Percentiles rank a stretch among this genome's conserved stretches.
These are phyloP conservation scores for Cephus pygmeus DNA, from an alignment of 2,888 invertebrate genomes.

Conservation along the genomic window DNA sequence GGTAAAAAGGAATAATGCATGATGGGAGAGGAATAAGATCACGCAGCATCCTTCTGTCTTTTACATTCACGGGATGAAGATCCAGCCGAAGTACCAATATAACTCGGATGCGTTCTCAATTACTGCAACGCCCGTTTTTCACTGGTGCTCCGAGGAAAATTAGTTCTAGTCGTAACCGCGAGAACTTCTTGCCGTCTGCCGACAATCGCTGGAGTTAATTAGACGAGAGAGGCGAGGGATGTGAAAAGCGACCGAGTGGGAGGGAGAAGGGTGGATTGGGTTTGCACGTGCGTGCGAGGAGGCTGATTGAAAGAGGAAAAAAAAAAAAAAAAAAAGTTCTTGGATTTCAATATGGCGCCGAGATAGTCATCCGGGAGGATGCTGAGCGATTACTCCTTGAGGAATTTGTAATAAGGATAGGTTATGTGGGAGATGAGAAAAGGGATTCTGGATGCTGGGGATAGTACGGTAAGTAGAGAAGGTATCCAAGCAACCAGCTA, in stretches of 20 bases:
- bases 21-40: neutral
- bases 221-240: constrained; percentile 32
- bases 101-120: constrained; percentile 19
- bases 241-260: neutral
- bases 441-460: neutral
- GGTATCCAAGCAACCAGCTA: neutral
- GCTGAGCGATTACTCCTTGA: neutral
- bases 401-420: neutral
- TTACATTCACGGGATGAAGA: neutral
- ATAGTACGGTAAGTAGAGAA: neutral
- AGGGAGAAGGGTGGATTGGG: neutral
- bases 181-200: constrained; percentile 30
- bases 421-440: neutral
- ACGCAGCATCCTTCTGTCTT: neutral
- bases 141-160: constrained; percentile 27
- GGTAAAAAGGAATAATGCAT: neutral
- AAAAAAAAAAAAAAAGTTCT: neutral
- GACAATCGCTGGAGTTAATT: constrained; percentile 50
- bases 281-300: constrained; percentile 4
- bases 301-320: neutral
- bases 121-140: constrained; percentile 16
- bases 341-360: neutral
- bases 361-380: neutral
- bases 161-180: constrained; percentile 45
- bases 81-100: constrained; percentile 9